Evolutionary conservation across 2,797 vertebrate genomes (phyloP).

Genomic region (Sphenodon punctatus): DNA sequence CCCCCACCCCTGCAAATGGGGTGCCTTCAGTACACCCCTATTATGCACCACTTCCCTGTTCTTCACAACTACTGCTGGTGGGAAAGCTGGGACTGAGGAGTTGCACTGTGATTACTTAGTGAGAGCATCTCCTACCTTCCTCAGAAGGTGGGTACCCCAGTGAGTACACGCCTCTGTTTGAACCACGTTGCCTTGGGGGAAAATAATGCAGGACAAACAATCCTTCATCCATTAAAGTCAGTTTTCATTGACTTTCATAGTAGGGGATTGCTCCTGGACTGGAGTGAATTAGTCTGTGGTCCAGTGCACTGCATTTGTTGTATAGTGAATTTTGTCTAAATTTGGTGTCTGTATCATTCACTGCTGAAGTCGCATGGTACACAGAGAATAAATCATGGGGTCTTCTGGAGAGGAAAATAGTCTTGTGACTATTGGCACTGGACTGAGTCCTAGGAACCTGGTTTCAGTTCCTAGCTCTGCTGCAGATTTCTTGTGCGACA

Average conservation of each 20-base stretch:
- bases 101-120: background rate
- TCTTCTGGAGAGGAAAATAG: background rate
- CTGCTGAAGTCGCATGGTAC: too few species aligned
- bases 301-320: background rate
- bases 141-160: background rate
- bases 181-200: too few species aligned
- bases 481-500: background rate
- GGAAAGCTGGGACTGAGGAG: too few species aligned
- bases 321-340: too few species aligned
- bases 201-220: too few species aligned
- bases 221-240: too few species aligned
- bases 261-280: background rate
- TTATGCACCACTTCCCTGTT: too few species aligned
- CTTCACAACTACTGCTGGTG: too few species aligned
- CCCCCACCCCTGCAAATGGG: too few species aligned
- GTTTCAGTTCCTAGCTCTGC: background rate
- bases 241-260: background rate
- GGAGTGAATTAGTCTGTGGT: background rate
- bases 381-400: background rate
- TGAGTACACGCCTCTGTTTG: too few species aligned
- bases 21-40: too few species aligned
- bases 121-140: background rate
- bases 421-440: background rate
- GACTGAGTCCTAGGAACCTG: background rate
- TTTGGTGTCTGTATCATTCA: too few species aligned